A percentile compares a stretch with the other conserved stretches of the same genome.
Conservation (phyloP, 1,140 invertebrate genomes). For the Caenorhabditis tropicalis region DNA sequence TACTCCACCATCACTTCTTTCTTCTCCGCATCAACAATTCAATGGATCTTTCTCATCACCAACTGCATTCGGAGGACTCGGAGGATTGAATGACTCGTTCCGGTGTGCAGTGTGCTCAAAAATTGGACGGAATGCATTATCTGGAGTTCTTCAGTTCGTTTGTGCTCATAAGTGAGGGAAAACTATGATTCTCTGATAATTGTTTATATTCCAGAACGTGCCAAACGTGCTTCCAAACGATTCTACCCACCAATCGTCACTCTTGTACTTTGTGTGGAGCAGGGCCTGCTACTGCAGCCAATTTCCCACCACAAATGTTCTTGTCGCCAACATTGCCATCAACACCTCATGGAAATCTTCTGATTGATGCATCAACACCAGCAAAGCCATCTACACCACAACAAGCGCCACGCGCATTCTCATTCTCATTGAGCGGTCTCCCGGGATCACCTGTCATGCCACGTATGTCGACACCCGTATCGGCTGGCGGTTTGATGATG, state of each 20-base stretch:
- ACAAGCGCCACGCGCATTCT: background rate
- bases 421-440: background rate
- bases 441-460: background rate
- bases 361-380: background rate
- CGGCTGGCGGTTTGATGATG: background rate
- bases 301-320: constrained; percentile 46
- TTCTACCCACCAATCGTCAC: background rate
- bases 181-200: no score
- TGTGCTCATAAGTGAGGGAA: background rate
- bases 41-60: background rate
- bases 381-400: background rate
- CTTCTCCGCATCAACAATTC: background rate
- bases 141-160: background rate
- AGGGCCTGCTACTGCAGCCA: background rate
- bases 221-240: background rate
- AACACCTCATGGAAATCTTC: background rate
- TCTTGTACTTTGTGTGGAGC: background rate
- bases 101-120: background rate
- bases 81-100: background rate
- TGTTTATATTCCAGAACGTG: constrained; percentile 22
- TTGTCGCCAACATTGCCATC: background rate
- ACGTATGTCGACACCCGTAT: background rate
- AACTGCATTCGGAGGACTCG: background rate
- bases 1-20: constrained; percentile 1
- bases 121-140: background rate